These are phyloP conservation scores for Steromphala cineraria DNA, from an alignment of 2,888 invertebrate species.

Conservation along the genomic window DNA sequence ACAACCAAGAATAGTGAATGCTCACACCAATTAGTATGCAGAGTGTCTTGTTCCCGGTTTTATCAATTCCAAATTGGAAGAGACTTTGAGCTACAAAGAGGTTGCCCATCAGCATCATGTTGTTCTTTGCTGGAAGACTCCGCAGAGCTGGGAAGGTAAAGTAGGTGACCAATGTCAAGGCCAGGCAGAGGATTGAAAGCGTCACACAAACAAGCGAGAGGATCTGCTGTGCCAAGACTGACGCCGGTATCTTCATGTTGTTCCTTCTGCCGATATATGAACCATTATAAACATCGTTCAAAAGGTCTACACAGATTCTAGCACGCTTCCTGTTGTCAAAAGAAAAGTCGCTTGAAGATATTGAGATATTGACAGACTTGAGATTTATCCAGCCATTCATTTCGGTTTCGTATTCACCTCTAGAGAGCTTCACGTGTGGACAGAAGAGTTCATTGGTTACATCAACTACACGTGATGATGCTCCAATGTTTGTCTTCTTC, in stretches of 20 bases:
- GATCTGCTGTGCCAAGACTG: background rate
- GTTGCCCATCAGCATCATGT: conserved; percentile 40
- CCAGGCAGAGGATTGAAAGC: conserved; percentile 36
- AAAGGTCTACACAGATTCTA: conserved; percentile 14
- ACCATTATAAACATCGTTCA: background rate
- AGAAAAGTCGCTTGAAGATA: conserved; percentile 14
- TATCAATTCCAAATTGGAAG: conserved; percentile 28
- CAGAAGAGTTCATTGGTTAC: conserved; percentile 9
- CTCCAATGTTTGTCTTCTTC: background rate
- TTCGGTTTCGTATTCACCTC: background rate
- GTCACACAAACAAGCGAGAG: conserved; percentile 29
- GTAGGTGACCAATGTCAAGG: conserved; percentile 41
- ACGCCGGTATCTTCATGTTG: background rate
- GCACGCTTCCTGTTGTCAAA: background rate
- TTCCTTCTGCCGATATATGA: background rate
- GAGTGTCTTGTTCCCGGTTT: conserved; percentile 7
- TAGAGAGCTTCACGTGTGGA: conserved; percentile 3
- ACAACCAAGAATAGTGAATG: conserved; percentile 48
- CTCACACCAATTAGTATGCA: conserved; percentile 41
- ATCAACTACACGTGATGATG: background rate
- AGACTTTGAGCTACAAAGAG: conserved; percentile 42
- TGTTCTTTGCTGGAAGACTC: conserved; percentile 48
- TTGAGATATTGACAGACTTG: background rate
- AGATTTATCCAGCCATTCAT: background rate
- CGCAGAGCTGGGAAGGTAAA: conserved; percentile 35